Evolutionary conservation across 2,888 invertebrate genomes (phyloP), one percentile per base, ranked within the genome.

Genomic region (Myopa tessellatipennis): DNA sequence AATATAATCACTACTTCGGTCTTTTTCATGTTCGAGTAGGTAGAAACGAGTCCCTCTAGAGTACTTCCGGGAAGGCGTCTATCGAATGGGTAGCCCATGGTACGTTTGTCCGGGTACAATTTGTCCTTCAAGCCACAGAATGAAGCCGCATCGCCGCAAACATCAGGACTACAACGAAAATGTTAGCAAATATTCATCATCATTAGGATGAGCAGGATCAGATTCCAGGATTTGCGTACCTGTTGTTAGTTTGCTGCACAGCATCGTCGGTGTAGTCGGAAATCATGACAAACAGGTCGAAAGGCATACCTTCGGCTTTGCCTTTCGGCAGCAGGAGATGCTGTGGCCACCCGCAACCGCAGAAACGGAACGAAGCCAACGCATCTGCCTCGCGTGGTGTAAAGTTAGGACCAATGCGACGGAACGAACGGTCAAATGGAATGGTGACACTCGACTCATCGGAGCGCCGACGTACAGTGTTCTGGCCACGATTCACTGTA

Each of bases 331-430:
- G 82, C 7, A 95, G 91, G 92, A 95, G 91, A 87, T 95, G 95
- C 80, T 95, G 93, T 0, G 95, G 95, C 95, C 95, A 95, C 75
- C 95, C 95, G 84, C 96, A 96, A 79, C 95, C 95, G 89, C 96
- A 96, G 91, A 94, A 95, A 89, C 94, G 94, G 90, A 94, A 94
- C 74, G 90, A 88, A 0, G 90, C 90, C 0, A 91, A 89, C 4
- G 89, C 87, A 4, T 88, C 89, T 0, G 90, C 87, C 10, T 82
- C 83, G 4, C 80, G 84, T 0, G 88, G 89, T 0, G 93, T 93
- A 14, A 93, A 90, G 36, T 86, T 89, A 0, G 86, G 85, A 82
- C 94, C 93, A 80, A 94, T 86, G 83, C 92, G 91, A 5, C 94
- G 92, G 92, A 95, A 96, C 4, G 95, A 95, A 77, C 93, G 91